These are phyloP conservation scores for Accipiter virgatus DNA, from an alignment of 2,113 vertebrate species.

Conservation along the genomic window DNA sequence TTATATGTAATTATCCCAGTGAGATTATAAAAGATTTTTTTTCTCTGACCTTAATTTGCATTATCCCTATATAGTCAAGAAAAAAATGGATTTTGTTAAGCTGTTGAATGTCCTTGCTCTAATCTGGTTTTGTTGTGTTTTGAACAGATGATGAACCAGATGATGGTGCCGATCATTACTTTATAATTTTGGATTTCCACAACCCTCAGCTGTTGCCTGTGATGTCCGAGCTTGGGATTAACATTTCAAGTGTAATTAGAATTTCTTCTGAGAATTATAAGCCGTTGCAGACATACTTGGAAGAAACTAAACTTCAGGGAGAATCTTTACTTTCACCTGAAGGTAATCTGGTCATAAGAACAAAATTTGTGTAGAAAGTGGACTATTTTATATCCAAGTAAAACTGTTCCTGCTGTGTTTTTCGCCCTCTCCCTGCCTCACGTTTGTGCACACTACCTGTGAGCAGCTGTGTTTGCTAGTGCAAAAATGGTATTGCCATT, in stretches of 20 bases:
- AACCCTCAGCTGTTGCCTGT: conserved; percentile 78
- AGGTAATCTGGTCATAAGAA: conserved; percentile 62
- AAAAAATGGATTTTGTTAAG: background rate
- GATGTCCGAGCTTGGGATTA: conserved; percentile 80
- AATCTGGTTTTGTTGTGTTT: background rate
- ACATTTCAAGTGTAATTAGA: conserved; percentile 84
- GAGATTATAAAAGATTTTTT: background rate
- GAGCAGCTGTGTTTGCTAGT: background rate
- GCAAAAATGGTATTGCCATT: background rate
- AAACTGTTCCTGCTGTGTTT: background rate
- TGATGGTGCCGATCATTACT: conserved; percentile 88
- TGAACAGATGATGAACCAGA: conserved; percentile 91
- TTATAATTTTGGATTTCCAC: conserved; percentile 85
- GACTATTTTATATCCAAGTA: background rate
- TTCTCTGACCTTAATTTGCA: background rate
- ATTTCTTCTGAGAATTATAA: conserved; percentile 76
- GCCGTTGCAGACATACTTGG: conserved; percentile 55
- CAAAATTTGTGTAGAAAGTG: background rate
- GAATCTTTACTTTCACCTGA: conserved; percentile 20
- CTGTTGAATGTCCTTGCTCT: background rate
- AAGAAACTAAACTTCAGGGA: conserved; percentile 22
- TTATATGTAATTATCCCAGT: background rate
- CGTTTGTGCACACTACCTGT: background rate
- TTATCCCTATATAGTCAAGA: background rate
- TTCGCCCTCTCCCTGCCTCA: background rate